phyloP scores from a whole-genome alignment of 1,140 invertebrate species.

The Neoseiulus cucumeris region DNA sequence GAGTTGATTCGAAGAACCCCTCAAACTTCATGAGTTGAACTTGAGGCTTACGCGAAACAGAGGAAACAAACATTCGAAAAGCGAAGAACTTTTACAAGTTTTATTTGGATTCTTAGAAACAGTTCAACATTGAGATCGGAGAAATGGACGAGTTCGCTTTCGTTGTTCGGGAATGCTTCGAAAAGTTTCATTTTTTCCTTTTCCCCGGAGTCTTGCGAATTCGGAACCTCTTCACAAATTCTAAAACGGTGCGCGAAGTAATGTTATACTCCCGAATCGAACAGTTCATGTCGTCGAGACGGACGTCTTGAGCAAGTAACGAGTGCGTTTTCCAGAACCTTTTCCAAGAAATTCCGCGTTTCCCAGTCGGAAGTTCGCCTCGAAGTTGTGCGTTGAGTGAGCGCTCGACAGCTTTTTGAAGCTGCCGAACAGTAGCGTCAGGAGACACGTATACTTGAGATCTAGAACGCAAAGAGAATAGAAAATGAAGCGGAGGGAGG shows the following conservation, averaged over 20 bases:
- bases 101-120: too few species aligned
- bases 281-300: not conserved
- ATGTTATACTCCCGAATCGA: conserved; percentile 7
- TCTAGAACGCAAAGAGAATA: not conserved
- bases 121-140: too few species aligned
- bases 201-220: not conserved
- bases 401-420: not conserved
- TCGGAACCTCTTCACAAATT: not conserved
- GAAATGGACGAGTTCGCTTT: too few species aligned
- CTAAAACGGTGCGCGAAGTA: not conserved
- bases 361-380: not conserved
- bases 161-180: too few species aligned
- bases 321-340: not conserved
- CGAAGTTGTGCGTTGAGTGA: not conserved
- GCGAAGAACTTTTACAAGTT: too few species aligned
- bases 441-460: not conserved
- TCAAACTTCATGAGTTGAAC: too few species aligned
- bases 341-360: not conserved
- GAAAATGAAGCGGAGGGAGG: too few species aligned
- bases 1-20: too few species aligned
- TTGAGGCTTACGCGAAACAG: too few species aligned
- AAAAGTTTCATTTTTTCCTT: too few species aligned
- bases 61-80: too few species aligned
- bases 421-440: not conserved
- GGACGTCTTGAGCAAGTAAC: not conserved